phyloP scores from a whole-genome alignment of 2,113 vertebrate species.

The Cryptomyrus ogoouensis region DNA sequence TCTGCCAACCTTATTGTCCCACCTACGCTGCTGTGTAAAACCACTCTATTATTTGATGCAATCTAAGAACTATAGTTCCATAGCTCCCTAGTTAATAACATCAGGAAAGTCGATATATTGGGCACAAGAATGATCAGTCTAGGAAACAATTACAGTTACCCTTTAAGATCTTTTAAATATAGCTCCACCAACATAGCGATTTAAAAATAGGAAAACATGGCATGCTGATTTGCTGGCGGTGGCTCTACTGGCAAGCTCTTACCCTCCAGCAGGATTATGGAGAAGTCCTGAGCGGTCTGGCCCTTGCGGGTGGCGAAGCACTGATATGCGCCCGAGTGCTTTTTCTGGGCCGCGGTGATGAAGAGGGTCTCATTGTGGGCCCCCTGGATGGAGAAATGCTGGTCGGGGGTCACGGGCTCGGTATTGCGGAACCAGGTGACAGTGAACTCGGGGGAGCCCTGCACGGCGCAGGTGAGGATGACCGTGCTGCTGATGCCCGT shows the following conservation, averaged over 20 bases:
- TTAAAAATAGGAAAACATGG: not conserved
- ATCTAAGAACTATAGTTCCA: not conserved
- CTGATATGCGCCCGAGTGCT: constrained; percentile 94
- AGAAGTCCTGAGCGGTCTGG: constrained; percentile 93
- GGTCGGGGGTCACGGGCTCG: constrained; percentile 74
- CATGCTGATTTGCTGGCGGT: not conserved
- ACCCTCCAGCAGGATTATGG: constrained; percentile 92
- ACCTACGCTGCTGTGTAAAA: not conserved
- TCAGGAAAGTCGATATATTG: not conserved
- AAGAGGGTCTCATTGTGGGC: constrained; percentile 92
- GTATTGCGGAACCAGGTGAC: constrained; percentile 97
- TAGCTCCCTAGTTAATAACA: not conserved
- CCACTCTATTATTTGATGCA: not conserved
- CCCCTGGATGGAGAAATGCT: constrained; percentile 93
- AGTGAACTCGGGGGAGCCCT: constrained; percentile 84
- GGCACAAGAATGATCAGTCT: not conserved
- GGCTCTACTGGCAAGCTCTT: constrained; percentile 30
- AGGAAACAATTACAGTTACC: not conserved
- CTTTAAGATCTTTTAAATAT: not conserved
- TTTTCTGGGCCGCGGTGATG: constrained; percentile 91
- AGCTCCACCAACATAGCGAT: not conserved
- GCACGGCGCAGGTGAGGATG: constrained; percentile 88
- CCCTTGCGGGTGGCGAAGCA: constrained; percentile 90
- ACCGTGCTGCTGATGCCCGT: constrained; percentile 96
- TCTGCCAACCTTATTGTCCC: not conserved